These are phyloP conservation scores for Lithophane leautieri DNA, from an alignment of 2,888 invertebrate genomes.

Conservation along the genomic window DNA sequence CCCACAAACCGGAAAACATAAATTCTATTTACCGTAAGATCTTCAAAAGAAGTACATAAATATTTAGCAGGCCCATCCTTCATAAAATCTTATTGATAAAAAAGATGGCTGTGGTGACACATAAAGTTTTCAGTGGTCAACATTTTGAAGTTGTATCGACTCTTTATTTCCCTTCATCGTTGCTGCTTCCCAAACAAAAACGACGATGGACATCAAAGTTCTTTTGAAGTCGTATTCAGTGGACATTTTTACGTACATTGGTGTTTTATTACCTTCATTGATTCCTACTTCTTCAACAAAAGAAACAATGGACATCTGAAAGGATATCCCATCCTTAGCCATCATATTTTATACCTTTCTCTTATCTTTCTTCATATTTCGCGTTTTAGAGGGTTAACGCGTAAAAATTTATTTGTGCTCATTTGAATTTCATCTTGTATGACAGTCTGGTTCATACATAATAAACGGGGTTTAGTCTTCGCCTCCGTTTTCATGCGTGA, in stretches of 20 bases:
- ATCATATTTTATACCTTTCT: constrained; percentile 25
- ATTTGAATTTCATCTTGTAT: constrained; percentile 85
- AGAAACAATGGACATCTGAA: constrained; percentile 6
- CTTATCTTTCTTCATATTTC: constrained; percentile 27
- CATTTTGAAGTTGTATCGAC: constrained; percentile 7
- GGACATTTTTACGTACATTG: background rate
- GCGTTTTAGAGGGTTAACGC: constrained; percentile 75
- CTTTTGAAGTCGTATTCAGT: background rate
- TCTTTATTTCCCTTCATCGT: background rate
- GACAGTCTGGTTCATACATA: constrained; percentile 83
- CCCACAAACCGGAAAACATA: constrained; percentile 14
- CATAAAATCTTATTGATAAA: constrained; percentile 49
- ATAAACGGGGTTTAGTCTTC: constrained; percentile 72
- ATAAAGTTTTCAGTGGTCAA: constrained; percentile 28
- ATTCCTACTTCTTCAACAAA: background rate
- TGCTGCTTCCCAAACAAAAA: constrained; percentile 10
- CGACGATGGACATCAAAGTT: background rate
- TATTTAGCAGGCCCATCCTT: constrained; percentile 45
- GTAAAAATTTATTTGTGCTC: constrained; percentile 84
- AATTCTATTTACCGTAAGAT: constrained; percentile 32
- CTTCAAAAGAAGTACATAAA: constrained; percentile 53
- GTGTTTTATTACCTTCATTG: background rate
- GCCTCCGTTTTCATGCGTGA: constrained; percentile 41
- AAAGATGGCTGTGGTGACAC: constrained; percentile 24
- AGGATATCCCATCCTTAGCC: background rate